These are phyloP conservation scores for Cyphomyrus plagiostoma DNA, from an alignment of 2,113 vertebrate species.

Conservation along the genomic window DNA sequence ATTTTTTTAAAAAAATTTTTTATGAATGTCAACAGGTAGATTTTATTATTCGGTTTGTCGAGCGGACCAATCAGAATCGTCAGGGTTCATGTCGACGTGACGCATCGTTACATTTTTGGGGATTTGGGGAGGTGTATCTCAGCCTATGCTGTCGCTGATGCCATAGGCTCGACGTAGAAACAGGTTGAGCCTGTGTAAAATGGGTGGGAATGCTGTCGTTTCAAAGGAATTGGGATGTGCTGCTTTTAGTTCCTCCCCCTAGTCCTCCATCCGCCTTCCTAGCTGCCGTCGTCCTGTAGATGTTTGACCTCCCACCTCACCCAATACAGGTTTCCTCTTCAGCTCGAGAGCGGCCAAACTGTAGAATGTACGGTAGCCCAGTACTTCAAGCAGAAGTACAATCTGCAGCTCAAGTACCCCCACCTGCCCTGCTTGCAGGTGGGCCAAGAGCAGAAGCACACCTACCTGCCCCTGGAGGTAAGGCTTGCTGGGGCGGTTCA, in stretches of 20 bases:
- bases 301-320: neutral
- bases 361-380: constrained; percentile 98
- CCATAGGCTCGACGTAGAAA: neutral
- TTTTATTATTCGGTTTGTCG: neutral
- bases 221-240: neutral
- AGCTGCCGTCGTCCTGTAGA: neutral
- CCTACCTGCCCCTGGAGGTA: constrained; percentile 96
- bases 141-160: neutral
- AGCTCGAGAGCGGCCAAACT: constrained; percentile 96
- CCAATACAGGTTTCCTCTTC: constrained; percentile 82
- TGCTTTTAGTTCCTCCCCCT: neutral
- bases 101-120: neutral
- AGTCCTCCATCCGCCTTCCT: neutral
- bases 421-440: constrained; percentile 97
- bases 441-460: constrained; percentile 98
- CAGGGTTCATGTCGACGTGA: neutral
- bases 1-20: neutral
- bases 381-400: constrained; percentile 99
- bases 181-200: neutral
- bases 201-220: neutral
- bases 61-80: neutral
- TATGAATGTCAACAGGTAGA: neutral
- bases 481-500: constrained; percentile 41
- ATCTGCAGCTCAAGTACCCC: constrained; percentile 96
- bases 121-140: neutral